Evolutionary conservation across 2,113 vertebrate species (phyloP), one percentile per base, ranked within the genome.

Genomic region (Agapornis roseicollis): DNA sequence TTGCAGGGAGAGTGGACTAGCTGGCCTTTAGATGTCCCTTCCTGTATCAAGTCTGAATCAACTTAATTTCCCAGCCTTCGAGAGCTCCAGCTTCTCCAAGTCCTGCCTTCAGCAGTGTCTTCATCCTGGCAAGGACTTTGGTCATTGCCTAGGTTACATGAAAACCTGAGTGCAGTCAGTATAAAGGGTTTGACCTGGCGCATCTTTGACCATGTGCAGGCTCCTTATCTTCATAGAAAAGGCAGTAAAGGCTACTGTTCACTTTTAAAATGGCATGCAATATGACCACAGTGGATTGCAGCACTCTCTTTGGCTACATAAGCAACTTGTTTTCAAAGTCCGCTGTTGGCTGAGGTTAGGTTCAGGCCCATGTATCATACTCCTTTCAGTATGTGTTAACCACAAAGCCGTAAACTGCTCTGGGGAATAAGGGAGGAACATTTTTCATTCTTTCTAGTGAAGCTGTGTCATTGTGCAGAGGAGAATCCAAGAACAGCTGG

Each of bases 301-400:
- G 61, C 61, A n/a, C 25, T 60, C 17, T 72, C 19, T 68, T 56
- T 78, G 46, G 20, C 76, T 49, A 19, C 18, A 33, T 29, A 68
- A 71, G 55, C 55, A 68, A 42, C 68, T 94, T 84, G 42, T 85
- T 94, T 94, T 86, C 79, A 33, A 80, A 88, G 76, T 73, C 55
- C 2, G 0, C 37, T 73, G 41, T 80, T 93, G 76, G 46, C 56
- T 74, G 60, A 80, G 60, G 85, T 94, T 86, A 90, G 27, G 24
- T 80, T 86, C 50, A 90, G 66, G 18, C 39, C 60, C 17, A 12
- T 81, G 83, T 76, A 81, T 86, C 88, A n/a, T 78, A 19, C 15
- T 78, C 25, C 49, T 92, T 80, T 93, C 55, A 58, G n/a, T 83
- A 23, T 46, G 39, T 88, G 95, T 90, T 84, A 50, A 90, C 94